These are phyloP conservation scores for Ctenopoma kingsleyae DNA, from an alignment of 2,797 vertebrate genomes.

Conservation along the genomic window DNA sequence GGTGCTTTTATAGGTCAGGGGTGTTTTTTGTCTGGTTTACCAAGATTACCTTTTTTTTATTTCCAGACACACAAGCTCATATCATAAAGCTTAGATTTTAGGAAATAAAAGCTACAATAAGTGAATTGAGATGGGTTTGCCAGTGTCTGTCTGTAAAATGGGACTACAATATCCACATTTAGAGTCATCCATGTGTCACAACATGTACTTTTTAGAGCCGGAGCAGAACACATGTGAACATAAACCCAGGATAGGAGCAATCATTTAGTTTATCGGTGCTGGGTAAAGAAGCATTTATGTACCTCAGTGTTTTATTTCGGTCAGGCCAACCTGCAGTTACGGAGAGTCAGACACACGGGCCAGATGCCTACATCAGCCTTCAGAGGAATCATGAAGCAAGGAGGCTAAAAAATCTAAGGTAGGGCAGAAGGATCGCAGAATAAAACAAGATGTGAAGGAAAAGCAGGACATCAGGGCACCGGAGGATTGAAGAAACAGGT, in stretches of 20 bases:
- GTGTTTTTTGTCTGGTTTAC: not conserved
- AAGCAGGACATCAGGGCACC: constrained; percentile 56
- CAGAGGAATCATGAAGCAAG: constrained; percentile 21
- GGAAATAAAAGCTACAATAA: not conserved
- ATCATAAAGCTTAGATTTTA: not conserved
- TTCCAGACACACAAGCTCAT: not conserved
- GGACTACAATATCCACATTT: not conserved
- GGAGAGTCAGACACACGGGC: constrained; percentile 2
- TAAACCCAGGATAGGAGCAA: not conserved
- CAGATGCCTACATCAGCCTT: constrained; percentile 16
- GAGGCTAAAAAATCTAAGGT: constrained; percentile 37
- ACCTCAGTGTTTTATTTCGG: constrained; percentile 3
- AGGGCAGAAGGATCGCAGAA: constrained; percentile 37
- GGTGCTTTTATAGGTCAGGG: not conserved
- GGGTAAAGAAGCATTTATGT: not conserved
- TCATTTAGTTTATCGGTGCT: not conserved
- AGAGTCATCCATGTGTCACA: not conserved
- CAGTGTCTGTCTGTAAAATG: not conserved
- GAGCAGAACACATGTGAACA: not conserved
- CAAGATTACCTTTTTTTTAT: not conserved
- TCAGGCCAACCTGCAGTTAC: not conserved
- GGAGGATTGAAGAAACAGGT: constrained; percentile 67
- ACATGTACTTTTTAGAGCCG: too few species aligned
- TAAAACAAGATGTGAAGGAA: constrained; percentile 34
- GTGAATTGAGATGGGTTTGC: not conserved